Base-by-base conservation (phyloP, 2,797 vertebrate genomes). In the Gymnocypris eckloni region DNA sequence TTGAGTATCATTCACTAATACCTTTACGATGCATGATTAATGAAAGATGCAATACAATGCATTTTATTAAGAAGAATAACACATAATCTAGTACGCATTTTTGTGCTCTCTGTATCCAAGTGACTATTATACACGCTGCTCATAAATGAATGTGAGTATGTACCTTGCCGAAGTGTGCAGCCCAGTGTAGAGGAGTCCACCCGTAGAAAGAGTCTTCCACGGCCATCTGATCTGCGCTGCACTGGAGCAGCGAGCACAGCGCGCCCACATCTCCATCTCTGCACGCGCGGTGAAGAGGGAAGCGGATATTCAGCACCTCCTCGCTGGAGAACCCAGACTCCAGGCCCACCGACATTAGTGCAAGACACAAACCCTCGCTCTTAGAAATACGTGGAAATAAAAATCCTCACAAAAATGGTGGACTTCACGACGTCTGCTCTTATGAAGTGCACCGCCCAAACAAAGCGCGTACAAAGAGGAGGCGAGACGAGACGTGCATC, bases 131-230 rank as follows among this genome's bases (percentile, higher is more conserved):
- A 15, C 41, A 16, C 11, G 12, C 59, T 12, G 52, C 20, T 39
- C 33, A 56, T 20, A 33, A 28, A 59, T 18, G 3, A 70, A 75
- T 48, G 28, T 4, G 6, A 33, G 52, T 43, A 3, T 39, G 43
- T 72, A 98, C 98, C 98, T 98, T 98, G 91, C 98, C 98, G 87
- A 99, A 99, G 92, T 99, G 98, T 86, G 98, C 97, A 89, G 97
- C 98, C 98, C 98, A 99, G 89, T 99, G 98, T 90, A 99, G 95
- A 22, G 98, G 97, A 61, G 97, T 98, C 98, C 98, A 99, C 85
- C 98, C 98, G 90, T 99, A 99, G 91, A 98, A 99, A 73, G 97
- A 97, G 92, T 98, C 98, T 93, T 99, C 98, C 76, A 96, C 95
- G 4, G 94, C 79, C 85, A 98, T 92, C 87, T 92, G 93, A 88